These are phyloP conservation scores for Mohoua ochrocephala DNA, from an alignment of 2,113 vertebrate genomes.

Conservation along the genomic window DNA sequence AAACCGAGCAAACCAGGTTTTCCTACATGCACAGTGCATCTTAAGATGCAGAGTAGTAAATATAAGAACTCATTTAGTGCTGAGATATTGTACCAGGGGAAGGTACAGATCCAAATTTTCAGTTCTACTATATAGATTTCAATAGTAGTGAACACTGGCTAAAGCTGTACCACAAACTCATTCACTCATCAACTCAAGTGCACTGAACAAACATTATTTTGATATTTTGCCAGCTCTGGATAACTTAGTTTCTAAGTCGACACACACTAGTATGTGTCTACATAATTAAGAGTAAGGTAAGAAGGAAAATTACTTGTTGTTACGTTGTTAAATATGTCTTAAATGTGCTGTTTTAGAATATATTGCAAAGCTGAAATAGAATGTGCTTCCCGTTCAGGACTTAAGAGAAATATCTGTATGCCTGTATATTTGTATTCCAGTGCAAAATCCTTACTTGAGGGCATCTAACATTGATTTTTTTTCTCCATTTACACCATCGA, in stretches of 20 bases:
- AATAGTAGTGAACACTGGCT: neutral
- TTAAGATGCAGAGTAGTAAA: neutral
- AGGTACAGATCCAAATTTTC: neutral
- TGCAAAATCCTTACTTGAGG: neutral
- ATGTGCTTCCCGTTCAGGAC: neutral
- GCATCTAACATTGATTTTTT: neutral
- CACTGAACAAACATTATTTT: neutral
- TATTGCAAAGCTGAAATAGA: neutral
- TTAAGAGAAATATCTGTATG: neutral
- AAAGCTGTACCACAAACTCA: neutral
- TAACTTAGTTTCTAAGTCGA: neutral
- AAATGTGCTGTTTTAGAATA: neutral
- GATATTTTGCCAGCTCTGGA: neutral
- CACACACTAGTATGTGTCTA: neutral
- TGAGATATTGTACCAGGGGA: neutral
- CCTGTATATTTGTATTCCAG: neutral
- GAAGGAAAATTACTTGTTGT: neutral
- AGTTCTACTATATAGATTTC: neutral
- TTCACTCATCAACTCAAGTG: neutral
- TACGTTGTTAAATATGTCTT: neutral
- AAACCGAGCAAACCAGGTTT: neutral
- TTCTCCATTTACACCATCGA: neutral
- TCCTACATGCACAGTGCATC: neutral
- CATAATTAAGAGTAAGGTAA: neutral
- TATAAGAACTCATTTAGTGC: neutral